Conservation (phyloP, 53 echinoderm and acorn worm species). For the Temnopleurus reevesii region DNA sequence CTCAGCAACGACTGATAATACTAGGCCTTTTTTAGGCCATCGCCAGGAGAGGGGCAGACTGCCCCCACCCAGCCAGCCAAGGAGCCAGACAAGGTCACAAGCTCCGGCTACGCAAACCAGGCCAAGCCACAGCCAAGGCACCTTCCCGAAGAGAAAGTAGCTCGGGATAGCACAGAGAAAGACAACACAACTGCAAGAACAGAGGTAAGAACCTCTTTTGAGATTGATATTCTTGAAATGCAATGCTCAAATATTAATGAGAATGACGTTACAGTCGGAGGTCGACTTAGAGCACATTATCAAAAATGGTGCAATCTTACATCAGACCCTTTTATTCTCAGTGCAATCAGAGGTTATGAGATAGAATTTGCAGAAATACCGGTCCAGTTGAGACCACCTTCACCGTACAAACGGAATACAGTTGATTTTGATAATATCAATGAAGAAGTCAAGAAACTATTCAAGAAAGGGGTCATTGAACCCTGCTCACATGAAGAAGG, state of each 20-base stretch:
- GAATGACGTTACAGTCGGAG: not conserved
- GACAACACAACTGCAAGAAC: too few relatives aligned
- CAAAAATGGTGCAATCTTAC: not conserved
- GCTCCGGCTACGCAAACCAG: not conserved
- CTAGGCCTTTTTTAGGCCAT: conserved; percentile 8
- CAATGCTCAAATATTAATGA: not conserved
- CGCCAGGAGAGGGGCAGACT: too few relatives aligned
- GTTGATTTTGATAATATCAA: not conserved
- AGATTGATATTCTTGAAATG: too few relatives aligned
- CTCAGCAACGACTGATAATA: too few relatives aligned
- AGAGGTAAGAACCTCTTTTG: not conserved
- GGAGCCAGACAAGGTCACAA: not conserved
- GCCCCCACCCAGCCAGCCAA: not conserved
- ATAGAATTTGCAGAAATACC: not conserved
- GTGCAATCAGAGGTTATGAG: not conserved
- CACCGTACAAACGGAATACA: not conserved
- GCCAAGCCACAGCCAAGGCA: not conserved
- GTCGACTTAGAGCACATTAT: not conserved
- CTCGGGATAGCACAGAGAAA: not conserved
- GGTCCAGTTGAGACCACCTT: not conserved
- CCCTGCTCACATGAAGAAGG: not conserved
- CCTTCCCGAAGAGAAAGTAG: not conserved
- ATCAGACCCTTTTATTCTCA: not conserved
- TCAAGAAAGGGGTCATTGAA: not conserved
- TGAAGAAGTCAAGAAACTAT: not conserved